Evolutionary conservation across 2,113 vertebrate species (phyloP), one percentile per base, ranked within the genome.

Genomic region (Tupaia chinensis): DNA sequence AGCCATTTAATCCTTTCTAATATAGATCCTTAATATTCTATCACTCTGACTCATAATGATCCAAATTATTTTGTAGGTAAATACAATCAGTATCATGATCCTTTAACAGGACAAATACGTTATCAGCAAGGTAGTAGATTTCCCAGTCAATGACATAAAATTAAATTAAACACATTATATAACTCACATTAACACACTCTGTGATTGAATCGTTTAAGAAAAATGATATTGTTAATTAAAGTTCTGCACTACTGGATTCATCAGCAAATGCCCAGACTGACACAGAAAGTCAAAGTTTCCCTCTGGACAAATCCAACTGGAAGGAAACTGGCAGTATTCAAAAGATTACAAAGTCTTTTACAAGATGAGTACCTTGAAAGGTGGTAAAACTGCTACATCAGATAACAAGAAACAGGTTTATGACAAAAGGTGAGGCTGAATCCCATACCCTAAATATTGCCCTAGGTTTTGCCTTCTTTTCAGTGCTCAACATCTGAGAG

Each of bases 181-280:
- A 83, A 96, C 73, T 95, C 53, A 0, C 79, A 91, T 87, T 97
- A 89, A 92, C 23, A 97, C 74, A 92, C 2, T 77, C 19, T 58
- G 34, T 94, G 81, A 96, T 96, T 76, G 14, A 97, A 96, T 92
- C 0, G 92, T 68, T 95, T 91, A 88, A 91, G 87, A 97, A 97
- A 97, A 97, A 96, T 96, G 70, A 19, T 96, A 83, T 58, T 77
- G 65, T 96, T 96, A 87, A 97, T 96, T 96, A 96, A 95, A 95
- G 89, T 63, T 96, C 19, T 78, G 68, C 34, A 78, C 86, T 80
- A 17, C 63, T 89, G 86, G 29, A 22, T 69, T 98, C 84, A 96
- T 96, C 27, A 95, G 12, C 9, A 61, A 94, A 70, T 89, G 89
- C 32, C n/a, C 80, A 83, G 89, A 23, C 13, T 95, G 89, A n/a